Percentiles rank a stretch among this genome's conserved stretches.
Conservation (phyloP, 2,113 vertebrate genomes). For the Rhea americana region DNA sequence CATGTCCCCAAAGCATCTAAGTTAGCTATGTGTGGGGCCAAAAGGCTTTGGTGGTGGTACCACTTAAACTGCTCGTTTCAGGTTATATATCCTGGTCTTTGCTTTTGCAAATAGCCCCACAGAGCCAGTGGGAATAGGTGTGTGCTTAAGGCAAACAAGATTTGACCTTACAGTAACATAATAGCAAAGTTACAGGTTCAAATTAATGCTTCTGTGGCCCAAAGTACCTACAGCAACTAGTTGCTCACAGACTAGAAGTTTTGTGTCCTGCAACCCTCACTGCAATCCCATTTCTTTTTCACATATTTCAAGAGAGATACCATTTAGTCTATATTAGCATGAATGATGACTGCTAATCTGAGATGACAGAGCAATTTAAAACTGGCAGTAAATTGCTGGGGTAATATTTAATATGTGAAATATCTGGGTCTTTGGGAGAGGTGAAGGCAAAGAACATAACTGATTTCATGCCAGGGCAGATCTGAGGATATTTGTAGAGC, state of each 20-base stretch:
- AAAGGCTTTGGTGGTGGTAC: background rate
- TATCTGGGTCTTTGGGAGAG: background rate
- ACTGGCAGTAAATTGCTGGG: conserved; percentile 24
- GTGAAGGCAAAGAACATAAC: background rate
- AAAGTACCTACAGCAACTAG: background rate
- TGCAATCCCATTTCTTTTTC: conserved; percentile 49
- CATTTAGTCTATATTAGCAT: conserved; percentile 37
- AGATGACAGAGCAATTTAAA: conserved; percentile 54
- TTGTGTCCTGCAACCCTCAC: background rate
- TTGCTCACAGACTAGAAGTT: background rate
- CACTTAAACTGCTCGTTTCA: background rate
- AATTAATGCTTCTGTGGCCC: background rate
- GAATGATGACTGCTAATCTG: conserved; percentile 50
- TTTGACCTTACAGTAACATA: background rate
- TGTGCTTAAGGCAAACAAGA: conserved; percentile 33
- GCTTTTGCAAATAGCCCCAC: background rate
- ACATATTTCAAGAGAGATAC: conserved; percentile 28
- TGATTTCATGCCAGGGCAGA: conserved; percentile 3
- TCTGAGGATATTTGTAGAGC: background rate
- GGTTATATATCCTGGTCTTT: background rate
- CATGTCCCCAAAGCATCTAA: background rate
- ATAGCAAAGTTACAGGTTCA: background rate
- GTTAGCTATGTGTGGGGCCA: background rate
- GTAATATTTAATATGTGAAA: conserved; percentile 34
- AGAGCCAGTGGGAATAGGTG: background rate